Evolutionary conservation across 2,797 vertebrate species (phyloP), one percentile per base, ranked within the genome.

Genomic region (Meriones psammophilus): DNA sequence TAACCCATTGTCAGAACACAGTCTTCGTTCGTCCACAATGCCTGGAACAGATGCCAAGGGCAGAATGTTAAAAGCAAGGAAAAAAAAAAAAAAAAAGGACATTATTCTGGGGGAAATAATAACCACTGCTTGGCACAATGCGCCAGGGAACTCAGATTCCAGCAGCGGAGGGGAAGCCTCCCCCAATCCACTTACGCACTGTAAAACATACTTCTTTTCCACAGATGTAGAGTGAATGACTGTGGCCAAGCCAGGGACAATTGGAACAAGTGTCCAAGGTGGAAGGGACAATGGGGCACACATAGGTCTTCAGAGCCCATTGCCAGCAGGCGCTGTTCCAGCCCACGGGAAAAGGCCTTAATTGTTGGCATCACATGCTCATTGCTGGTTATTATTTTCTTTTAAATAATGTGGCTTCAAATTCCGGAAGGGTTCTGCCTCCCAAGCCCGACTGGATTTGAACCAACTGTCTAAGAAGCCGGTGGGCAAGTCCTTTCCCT

Each of bases 41-140:
- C 98, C 98, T 98, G 95, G 98, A 98, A 98, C 98, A 98, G 98
- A 99, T 98, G 98, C 98, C 98, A 98, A 98, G 98, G 98, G 98
- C 98, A 93, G 98, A 98, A 98, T 98, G 98, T 98, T 98, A 98
- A 98, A 98, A 98, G 98, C 98, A 97, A 98, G 98, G 91, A 33
- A 39, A 39, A 64, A 26, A 22, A 42, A 46, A 92, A 87, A 97
- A 96, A 97, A 98, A 98, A 98, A 97, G 98, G 98, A 97, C 98
- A 95, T 98, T 98, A 98, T 98, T 98, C 98, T 97, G 96, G 97
- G 93, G 94, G 96, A 98, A 98, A 98, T 98, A 98, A 98, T 98
- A 98, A 97, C 98, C 96, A 98, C 96, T 92, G 88, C 10, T 96
- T 96, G 96, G 98, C 98, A 98, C 97, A 96, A 96, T 77, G 50